Evolutionary conservation across 2,113 vertebrate species (phyloP).

Genomic region (Labeo catla): DNA sequence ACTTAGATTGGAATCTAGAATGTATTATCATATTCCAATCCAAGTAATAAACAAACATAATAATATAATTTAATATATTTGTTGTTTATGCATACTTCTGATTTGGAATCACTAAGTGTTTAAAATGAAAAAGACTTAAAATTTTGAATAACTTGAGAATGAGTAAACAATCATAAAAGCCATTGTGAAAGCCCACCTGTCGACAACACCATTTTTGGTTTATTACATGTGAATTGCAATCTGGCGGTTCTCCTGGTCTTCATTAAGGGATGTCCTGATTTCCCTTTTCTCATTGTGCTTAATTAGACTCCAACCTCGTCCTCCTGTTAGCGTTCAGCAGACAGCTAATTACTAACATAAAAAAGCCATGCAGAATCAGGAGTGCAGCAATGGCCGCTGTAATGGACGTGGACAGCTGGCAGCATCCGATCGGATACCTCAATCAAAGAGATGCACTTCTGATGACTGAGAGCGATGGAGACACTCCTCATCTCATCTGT

Average conservation of each 20-base stretch:
- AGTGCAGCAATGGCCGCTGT: conserved; percentile 33
- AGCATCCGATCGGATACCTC: background rate
- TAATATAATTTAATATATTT: no score
- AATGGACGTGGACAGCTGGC: conserved; percentile 29
- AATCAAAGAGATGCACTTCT: background rate
- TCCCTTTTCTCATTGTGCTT: conserved; percentile 43
- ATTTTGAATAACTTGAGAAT: background rate
- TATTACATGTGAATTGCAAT: background rate
- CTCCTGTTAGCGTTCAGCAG: conserved; percentile 43
- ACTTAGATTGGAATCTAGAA: no score
- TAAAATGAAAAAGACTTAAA: no score
- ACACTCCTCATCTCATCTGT: background rate
- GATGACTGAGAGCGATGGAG: conserved; percentile 5
- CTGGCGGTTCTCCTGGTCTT: conserved; percentile 43
- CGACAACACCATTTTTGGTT: background rate
- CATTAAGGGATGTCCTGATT: conserved; percentile 44
- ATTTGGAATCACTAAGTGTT: background rate
- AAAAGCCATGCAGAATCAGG: background rate
- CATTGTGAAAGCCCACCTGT: conserved; percentile 23
- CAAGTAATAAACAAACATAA: no score
- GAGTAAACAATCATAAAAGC: background rate
- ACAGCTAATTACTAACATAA: conserved; percentile 37
- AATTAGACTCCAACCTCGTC: conserved; percentile 47
- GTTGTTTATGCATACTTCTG: no score
- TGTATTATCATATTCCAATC: no score